Conservation (phyloP, 2,888 invertebrate species). For the Hesperia comma region DNA sequence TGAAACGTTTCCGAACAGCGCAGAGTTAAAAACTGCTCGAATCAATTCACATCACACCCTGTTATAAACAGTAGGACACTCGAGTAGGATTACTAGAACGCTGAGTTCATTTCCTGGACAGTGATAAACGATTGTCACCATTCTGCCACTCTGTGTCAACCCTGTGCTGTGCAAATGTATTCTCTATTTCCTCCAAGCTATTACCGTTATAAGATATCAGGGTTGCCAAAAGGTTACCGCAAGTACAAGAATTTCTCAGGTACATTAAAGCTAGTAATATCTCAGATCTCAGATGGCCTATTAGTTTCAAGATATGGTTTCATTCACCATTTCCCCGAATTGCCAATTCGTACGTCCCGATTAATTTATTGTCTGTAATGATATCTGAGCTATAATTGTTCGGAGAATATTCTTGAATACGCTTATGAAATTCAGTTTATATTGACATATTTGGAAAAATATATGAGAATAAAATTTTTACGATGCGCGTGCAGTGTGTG, state of each 20-base stretch:
- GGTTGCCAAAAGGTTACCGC: not conserved
- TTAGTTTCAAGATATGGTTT: too few relatives aligned
- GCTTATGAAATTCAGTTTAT: too few relatives aligned
- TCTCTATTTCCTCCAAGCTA: slow-evolving; percentile 4
- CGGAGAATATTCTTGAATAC: too few relatives aligned
- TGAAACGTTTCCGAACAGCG: not conserved
- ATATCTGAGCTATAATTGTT: too few relatives aligned
- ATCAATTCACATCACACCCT: slow-evolving; percentile 4
- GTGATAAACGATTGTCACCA: slow-evolving; percentile 10
- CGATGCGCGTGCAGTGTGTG: too few relatives aligned
- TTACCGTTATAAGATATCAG: not conserved
- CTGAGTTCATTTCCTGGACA: slow-evolving; percentile 14
- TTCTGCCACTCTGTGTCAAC: not conserved
- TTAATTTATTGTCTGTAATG: too few relatives aligned
- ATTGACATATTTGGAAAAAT: too few relatives aligned
- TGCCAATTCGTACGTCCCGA: too few relatives aligned
- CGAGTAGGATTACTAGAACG: slow-evolving; percentile 8
- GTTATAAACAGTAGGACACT: not conserved
- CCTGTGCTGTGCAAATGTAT: not conserved
- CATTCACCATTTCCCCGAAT: too few relatives aligned
- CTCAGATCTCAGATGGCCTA: too few relatives aligned
- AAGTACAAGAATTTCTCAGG: not conserved
- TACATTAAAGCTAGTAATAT: too few relatives aligned
- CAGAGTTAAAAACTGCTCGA: not conserved
- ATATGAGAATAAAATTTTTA: too few relatives aligned